Conservation (phyloP, 1,140 invertebrate genomes). For the Drosophila azteca region DNA sequence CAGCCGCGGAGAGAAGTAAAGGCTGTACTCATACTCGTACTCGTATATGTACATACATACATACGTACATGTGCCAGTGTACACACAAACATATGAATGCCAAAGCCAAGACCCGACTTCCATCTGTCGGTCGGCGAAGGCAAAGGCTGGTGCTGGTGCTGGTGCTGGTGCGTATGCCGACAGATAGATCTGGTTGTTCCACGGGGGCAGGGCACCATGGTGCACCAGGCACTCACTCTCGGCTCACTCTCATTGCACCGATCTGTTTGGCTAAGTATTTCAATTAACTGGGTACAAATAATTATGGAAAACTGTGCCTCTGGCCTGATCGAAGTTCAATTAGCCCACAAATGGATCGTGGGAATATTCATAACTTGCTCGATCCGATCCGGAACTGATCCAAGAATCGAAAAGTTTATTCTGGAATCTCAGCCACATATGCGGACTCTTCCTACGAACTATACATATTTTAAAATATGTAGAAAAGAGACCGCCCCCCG, state of each 20-base stretch:
- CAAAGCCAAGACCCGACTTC: slow-evolving; percentile 1
- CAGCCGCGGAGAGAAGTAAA: no score
- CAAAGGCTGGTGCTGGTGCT: not conserved
- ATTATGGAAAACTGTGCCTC: slow-evolving; percentile 43
- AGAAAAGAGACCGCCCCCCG: not conserved
- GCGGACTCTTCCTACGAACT: no score
- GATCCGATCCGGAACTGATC: no score
- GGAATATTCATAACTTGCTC: slow-evolving; percentile 45
- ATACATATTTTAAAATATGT: no score
- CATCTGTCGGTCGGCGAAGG: not conserved
- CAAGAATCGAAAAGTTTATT: not conserved
- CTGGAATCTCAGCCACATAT: not conserved
- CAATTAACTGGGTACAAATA: slow-evolving; percentile 64
- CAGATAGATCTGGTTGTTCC: not conserved
- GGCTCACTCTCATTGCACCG: not conserved
- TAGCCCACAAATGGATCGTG: slow-evolving; percentile 47
- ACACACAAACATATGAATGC: not conserved
- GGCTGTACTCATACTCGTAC: no score
- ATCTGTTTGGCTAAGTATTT: slow-evolving; percentile 33
- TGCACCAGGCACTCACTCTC: no score
- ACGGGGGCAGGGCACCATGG: no score
- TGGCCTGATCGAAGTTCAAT: slow-evolving; percentile 32
- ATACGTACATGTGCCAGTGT: not conserved
- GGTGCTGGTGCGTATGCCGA: slow-evolving; percentile 10
- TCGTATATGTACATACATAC: not conserved